Base-by-base conservation (phyloP, 2,113 vertebrate species). In the Symphodus melops region DNA sequence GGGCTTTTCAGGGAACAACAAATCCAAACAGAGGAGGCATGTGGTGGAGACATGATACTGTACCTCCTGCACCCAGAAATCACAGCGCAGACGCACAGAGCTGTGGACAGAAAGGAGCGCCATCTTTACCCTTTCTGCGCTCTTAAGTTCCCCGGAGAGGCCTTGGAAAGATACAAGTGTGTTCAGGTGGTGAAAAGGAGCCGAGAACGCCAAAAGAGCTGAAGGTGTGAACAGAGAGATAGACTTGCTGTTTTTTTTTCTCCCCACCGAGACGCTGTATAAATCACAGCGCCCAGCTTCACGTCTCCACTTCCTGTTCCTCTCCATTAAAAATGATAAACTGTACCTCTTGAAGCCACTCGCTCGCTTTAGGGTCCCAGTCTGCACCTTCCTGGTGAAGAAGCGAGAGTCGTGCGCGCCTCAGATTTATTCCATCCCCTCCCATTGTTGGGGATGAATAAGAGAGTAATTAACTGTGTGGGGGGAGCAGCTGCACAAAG, bases 301-400 rank as follows among this genome's bases (percentile, higher is more conserved):
- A 81, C 17, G 81, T 88, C 89, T 84, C 82, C 76, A 89, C 91
- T 92, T 91, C 88, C 82, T 86, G 83, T 92, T 93, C 85, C 88
- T 90, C 90, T 90, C 91, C 86, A 93, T 93, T 92, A 92, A 93
- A 94, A 91, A 92, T 93, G 91, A 93, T 92, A 90, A 92, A 93
- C 88, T 87, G 89, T 87, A 91, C 79, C 83, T 90, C 89, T 90
- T 86, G 86, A 88, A 91, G 82, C 85, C 83, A 72, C 86, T 90
- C 74, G 84, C 88, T 88, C 68, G 81, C 87, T 88, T 89, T 84
- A 82, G 85, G 88, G 87, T 89, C 90, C 88, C 85, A 88, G 88
- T 88, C 84, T 88, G 85, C 88, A 91, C 83, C 91, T 89, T 89
- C 83, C 77, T 33, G 74, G 87, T 74, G 85, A 87, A 91, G 91